Percentiles rank a stretch among this genome's conserved stretches.
phyloP scores from a whole-genome alignment of 2,113 vertebrate genomes.

The Labeo rohita region DNA sequence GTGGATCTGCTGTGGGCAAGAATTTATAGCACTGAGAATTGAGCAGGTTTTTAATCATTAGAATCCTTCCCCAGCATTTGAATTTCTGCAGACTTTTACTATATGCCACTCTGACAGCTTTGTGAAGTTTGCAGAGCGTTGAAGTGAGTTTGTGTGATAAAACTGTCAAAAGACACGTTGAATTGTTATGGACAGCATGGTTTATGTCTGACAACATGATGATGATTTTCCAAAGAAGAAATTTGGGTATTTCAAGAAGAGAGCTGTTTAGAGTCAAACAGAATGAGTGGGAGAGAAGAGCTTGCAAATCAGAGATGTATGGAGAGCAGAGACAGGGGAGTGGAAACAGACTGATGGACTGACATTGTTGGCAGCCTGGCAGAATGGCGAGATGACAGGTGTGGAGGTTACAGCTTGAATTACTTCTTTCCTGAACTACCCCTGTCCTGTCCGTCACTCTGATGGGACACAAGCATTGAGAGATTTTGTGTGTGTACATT shows the following conservation, averaged over 20 bases:
- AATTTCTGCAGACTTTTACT: not conserved
- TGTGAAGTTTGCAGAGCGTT: not conserved
- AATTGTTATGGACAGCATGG: slow-evolving; percentile 45
- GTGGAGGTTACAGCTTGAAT: slow-evolving; percentile 59
- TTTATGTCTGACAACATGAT: slow-evolving; percentile 11
- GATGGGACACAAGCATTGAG: slow-evolving; percentile 58
- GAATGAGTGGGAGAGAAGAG: slow-evolving; percentile 62
- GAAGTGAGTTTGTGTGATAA: not conserved
- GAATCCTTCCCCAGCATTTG: not conserved
- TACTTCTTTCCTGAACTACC: slow-evolving; percentile 62
- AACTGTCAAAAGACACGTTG: not conserved
- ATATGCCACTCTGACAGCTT: not conserved
- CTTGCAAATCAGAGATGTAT: slow-evolving; percentile 55
- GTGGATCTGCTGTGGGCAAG: slow-evolving; percentile 81
- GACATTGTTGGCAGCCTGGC: slow-evolving; percentile 67
- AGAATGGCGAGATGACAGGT: slow-evolving; percentile 64
- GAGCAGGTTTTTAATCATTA: not conserved
- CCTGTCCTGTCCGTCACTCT: slow-evolving; percentile 62
- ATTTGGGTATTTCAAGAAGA: slow-evolving; percentile 13
- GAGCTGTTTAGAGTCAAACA: slow-evolving; percentile 55
- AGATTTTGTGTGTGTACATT: slow-evolving; percentile 47
- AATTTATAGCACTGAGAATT: slow-evolving; percentile 46
- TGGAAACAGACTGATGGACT: slow-evolving; percentile 60
- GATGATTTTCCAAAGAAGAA: slow-evolving; percentile 35
- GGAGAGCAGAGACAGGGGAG: slow-evolving; percentile 47